Evolutionary conservation across 2,888 invertebrate genomes (phyloP).

Genomic region (Pachliopta kotzebuea): DNA sequence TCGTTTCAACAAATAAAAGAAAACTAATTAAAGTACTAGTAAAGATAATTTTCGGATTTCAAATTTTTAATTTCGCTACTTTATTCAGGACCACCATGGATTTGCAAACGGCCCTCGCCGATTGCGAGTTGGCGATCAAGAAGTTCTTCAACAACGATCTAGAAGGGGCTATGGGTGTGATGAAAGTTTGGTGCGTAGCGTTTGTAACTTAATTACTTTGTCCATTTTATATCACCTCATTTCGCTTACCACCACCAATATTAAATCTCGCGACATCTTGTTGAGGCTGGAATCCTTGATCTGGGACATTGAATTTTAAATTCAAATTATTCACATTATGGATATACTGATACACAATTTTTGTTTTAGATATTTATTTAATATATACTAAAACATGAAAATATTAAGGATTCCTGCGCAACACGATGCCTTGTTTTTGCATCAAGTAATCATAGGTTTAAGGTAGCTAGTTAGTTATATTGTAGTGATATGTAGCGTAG

Average conservation of each 20-base stretch:
- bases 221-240: background rate
- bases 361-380: too few relatives aligned
- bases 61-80: background rate
- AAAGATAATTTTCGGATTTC: too few relatives aligned
- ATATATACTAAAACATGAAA: too few relatives aligned
- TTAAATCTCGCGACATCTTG: background rate
- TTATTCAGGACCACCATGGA: slow-evolving; percentile 68
- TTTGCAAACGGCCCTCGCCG: slow-evolving; percentile 85
- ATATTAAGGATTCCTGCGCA: background rate
- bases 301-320: too few relatives aligned
- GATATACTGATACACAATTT: too few relatives aligned
- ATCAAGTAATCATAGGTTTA: background rate
- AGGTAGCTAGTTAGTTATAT: background rate
- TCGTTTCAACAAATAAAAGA: too few relatives aligned
- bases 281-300: background rate
- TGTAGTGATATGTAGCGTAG: background rate
- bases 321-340: too few relatives aligned
- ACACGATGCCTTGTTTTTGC: background rate
- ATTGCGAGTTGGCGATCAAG: slow-evolving; percentile 89
- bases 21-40: too few relatives aligned
- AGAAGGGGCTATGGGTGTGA: slow-evolving; percentile 87
- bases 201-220: background rate
- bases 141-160: slow-evolving; percentile 96
- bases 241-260: background rate
- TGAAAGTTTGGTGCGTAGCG: slow-evolving; percentile 87